Percentiles rank a stretch among this genome's conserved stretches.
phyloP scores from a whole-genome alignment of 1,140 invertebrate species.

The Cydia splendana region DNA sequence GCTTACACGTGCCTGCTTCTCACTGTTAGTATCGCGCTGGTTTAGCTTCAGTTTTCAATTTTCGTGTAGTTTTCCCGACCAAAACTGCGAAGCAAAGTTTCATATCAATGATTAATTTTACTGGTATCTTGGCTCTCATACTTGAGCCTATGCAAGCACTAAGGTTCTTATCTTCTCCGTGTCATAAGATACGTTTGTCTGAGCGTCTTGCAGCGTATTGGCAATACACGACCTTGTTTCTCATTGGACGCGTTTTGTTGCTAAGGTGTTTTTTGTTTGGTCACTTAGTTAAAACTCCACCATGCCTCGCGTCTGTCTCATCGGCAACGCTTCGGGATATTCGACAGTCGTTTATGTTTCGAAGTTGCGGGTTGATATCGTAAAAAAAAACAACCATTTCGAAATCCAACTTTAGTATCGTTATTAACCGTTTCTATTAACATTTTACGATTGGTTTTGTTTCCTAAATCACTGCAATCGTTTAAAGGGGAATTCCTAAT shows the following conservation, averaged over 20 bases:
- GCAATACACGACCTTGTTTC: constrained; percentile 23
- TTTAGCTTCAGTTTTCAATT: not conserved
- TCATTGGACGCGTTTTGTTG: constrained; percentile 18
- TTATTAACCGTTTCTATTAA: constrained; percentile 21
- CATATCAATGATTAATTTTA: too few relatives aligned
- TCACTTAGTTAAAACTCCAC: constrained; percentile 9
- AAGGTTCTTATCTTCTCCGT: not conserved
- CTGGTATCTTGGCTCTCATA: not conserved
- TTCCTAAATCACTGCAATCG: constrained; percentile 13
- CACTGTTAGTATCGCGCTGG: not conserved
- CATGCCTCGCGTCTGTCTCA: constrained; percentile 1
- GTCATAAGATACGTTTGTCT: constrained; percentile 9
- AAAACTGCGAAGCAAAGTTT: not conserved
- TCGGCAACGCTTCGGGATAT: not conserved
- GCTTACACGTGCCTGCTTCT: not conserved
- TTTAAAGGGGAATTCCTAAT: constrained; percentile 16
- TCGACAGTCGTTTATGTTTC: not conserved
- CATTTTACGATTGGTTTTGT: constrained; percentile 22
- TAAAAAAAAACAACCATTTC: constrained; percentile 13
- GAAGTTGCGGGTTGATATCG: constrained; percentile 5
- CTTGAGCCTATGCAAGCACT: not conserved
- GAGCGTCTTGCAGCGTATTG: constrained; percentile 4
- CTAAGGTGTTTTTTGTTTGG: constrained; percentile 21
- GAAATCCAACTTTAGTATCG: constrained; percentile 11
- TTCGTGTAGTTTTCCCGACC: not conserved